Conservation (phyloP, 2,888 invertebrate genomes). For the Acronicta aceris region DNA sequence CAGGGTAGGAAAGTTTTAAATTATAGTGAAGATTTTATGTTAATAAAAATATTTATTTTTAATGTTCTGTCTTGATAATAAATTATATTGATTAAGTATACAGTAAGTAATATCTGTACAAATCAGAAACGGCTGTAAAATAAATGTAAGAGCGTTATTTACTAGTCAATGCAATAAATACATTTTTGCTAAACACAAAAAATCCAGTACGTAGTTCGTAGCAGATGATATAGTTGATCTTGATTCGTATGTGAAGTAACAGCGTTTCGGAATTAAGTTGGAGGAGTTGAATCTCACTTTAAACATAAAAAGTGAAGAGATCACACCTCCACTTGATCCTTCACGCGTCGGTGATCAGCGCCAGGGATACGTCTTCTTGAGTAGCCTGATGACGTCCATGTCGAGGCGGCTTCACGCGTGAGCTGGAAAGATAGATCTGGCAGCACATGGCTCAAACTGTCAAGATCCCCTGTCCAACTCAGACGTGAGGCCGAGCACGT, state of each 20-base stretch:
- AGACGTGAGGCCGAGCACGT: conserved; percentile 78
- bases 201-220: too few relatives aligned
- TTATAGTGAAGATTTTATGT: conserved; percentile 11
- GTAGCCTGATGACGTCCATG: background rate
- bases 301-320: conserved; percentile 89
- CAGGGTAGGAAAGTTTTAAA: conserved; percentile 27
- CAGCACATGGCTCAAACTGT: conserved; percentile 84
- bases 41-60: conserved; percentile 21
- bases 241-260: conserved; percentile 14
- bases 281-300: conserved; percentile 90
- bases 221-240: background rate
- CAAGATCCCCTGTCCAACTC: conserved; percentile 90
- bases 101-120: background rate
- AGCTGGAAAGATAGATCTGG: conserved; percentile 90
- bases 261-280: conserved; percentile 88
- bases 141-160: background rate
- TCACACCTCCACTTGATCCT: conserved; percentile 90
- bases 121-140: background rate
- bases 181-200: too few relatives aligned
- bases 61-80: background rate
- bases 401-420: conserved; percentile 79
- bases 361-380: conserved; percentile 1
- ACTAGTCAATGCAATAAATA: background rate
- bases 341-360: conserved; percentile 65
- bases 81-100: conserved; percentile 1